phyloP scores from a whole-genome alignment of 2,888 invertebrate species.

The Tupiocoris notatus region DNA sequence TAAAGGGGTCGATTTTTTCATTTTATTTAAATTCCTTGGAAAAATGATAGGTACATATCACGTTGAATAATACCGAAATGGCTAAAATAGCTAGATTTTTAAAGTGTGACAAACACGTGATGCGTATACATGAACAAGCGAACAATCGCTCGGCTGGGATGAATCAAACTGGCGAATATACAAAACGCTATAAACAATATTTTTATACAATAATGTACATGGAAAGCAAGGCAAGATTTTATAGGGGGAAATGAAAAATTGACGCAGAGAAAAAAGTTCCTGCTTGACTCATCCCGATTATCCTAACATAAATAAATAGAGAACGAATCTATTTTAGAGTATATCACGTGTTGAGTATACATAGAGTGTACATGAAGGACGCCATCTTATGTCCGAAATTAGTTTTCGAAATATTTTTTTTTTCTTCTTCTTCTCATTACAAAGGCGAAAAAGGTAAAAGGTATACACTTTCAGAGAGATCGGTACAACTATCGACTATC shows the following conservation, averaged over 20 bases:
- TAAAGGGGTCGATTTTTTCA: conserved; percentile 40
- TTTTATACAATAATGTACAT: conserved; percentile 35
- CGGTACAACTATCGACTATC: conserved; percentile 47
- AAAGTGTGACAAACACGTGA: conserved; percentile 48
- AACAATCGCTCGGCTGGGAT: conserved; percentile 31
- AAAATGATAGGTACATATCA: conserved; percentile 43
- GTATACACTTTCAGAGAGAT: conserved; percentile 47
- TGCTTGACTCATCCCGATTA: conserved; percentile 22
- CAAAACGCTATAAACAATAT: conserved; percentile 42
- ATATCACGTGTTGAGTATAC: conserved; percentile 49
- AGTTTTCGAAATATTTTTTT: too few relatives aligned
- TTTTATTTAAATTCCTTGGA: conserved; percentile 23
- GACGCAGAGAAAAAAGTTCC: conserved; percentile 34
- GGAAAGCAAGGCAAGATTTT: conserved; percentile 9
- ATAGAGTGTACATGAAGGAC: conserved; percentile 47
- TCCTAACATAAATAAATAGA: conserved; percentile 47
- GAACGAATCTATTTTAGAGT: conserved; percentile 46
- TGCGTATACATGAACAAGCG: conserved; percentile 48
- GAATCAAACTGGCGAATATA: conserved; percentile 36
- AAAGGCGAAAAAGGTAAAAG: conserved; percentile 45
- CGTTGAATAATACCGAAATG: conserved; percentile 48
- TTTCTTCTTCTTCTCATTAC: conserved; percentile 12
- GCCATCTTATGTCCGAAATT: conserved; percentile 42
- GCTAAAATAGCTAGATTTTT: conserved; percentile 47
- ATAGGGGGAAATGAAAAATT: conserved; percentile 8